A percentile compares a stretch with the other conserved stretches of the same genome.
These are phyloP conservation scores for Entomobrya multifasciata DNA, from an alignment of 2,888 invertebrate species.

Conservation along the genomic window DNA sequence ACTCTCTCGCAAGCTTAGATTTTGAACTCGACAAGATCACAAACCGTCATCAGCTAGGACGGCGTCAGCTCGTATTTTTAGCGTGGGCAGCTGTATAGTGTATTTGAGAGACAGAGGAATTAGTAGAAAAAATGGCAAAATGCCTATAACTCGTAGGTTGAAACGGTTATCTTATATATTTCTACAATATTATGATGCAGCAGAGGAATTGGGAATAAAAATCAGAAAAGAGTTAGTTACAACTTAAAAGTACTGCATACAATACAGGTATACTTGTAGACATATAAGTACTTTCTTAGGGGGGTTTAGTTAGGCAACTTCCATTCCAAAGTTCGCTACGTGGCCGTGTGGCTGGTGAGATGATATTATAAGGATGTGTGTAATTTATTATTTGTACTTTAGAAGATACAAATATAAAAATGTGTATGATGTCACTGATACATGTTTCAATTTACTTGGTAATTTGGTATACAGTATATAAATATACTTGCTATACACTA, in stretches of 20 bases:
- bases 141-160: conserved; percentile 71
- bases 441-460: neutral
- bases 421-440: conserved; percentile 29
- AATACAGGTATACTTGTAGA: neutral
- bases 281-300: neutral
- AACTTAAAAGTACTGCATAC: neutral
- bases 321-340: conserved; percentile 23
- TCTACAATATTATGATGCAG: conserved; percentile 6
- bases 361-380: no score
- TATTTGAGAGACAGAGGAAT: conserved; percentile 29
- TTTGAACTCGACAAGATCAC: conserved; percentile 51
- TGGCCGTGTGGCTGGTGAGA: no score
- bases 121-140: conserved; percentile 68
- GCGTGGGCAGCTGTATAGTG: conserved; percentile 74
- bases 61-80: conserved; percentile 78
- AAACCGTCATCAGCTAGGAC: conserved; percentile 60
- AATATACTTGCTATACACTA: neutral
- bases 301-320: conserved; percentile 4
- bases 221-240: conserved; percentile 1
- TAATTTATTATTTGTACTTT: neutral
- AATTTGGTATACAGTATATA: neutral
- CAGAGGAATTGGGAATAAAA: conserved; percentile 26
- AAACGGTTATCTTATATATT: conserved; percentile 47
- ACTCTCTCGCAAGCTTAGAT: conserved; percentile 18
- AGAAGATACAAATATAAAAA: conserved; percentile 1